Evolutionary conservation across 2,113 vertebrate species (phyloP).

Genomic region (Sylvietta virens): DNA sequence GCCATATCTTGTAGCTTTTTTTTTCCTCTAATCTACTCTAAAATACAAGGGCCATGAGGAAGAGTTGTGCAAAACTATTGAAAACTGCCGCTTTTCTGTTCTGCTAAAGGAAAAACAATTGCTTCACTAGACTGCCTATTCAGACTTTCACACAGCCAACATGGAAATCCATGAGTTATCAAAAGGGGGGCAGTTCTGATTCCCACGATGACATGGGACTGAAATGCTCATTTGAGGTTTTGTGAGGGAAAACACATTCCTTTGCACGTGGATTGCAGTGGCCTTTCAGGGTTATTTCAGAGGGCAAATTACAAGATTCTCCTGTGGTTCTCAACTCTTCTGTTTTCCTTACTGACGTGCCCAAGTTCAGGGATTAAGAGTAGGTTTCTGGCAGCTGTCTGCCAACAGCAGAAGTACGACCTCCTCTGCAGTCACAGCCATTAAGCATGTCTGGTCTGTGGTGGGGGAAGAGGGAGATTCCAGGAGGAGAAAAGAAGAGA

Average conservation of each 20-base stretch:
- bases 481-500: background rate
- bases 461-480: background rate
- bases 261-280: background rate
- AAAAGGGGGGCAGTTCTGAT: background rate
- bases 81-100: background rate
- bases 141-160: background rate
- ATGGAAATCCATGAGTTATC: background rate
- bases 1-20: background rate
- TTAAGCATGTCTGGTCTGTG: background rate
- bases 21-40: background rate
- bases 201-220: background rate
- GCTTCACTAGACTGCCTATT: background rate
- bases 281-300: background rate
- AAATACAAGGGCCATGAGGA: background rate
- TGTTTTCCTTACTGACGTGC: background rate
- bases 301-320: slow-evolving; percentile 21
- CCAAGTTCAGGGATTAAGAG: background rate
- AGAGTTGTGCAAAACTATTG: background rate
- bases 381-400: background rate
- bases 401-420: background rate
- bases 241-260: background rate
- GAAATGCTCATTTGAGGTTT: background rate
- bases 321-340: background rate
- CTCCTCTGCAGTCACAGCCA: rapidly evolving
- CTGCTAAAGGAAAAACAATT: background rate